These are phyloP conservation scores for Protonibea diacanthus DNA, from an alignment of 2,797 vertebrate genomes.

Conservation along the genomic window DNA sequence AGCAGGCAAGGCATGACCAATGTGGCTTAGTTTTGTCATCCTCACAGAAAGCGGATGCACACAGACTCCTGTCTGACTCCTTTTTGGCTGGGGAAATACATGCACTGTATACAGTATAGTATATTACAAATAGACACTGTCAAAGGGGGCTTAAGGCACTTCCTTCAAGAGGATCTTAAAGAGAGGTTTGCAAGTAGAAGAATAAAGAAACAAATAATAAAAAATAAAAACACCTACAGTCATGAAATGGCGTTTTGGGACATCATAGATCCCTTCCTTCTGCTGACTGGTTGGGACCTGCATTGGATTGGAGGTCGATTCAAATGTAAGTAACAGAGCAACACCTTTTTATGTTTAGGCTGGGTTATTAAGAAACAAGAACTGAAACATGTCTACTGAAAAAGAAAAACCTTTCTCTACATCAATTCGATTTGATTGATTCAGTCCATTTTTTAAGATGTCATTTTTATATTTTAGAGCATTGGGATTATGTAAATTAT, in stretches of 20 bases:
- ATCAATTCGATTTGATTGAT: conserved; percentile 37
- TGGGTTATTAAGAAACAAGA: conserved; percentile 53
- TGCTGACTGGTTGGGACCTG: conserved; percentile 99
- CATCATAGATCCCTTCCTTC: conserved; percentile 99
- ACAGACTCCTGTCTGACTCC: conserved; percentile 13
- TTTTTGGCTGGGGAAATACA: conserved; percentile 6
- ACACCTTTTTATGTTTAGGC: conserved; percentile 47
- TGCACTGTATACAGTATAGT: conserved; percentile 16
- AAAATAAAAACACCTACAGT: conserved; percentile 93
- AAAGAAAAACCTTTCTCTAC: conserved; percentile 36
- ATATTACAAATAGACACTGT: conserved; percentile 17
- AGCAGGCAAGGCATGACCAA: conserved; percentile 54
- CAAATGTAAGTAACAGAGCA: conserved; percentile 75
- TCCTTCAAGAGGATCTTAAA: conserved; percentile 62
- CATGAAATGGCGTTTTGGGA: conserved; percentile 99
- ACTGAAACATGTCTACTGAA: conserved; percentile 51
- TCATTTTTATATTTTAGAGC: conserved; percentile 51
- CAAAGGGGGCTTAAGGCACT: conserved; percentile 53
- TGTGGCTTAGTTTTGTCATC: conserved; percentile 46
- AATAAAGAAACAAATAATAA: conserved; percentile 74
- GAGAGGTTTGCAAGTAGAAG: conserved; percentile 85
- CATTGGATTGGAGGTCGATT: conserved; percentile 80
- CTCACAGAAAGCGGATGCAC: conserved; percentile 24
- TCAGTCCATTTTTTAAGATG: conserved; percentile 38
- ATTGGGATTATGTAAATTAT: conserved; percentile 66